phyloP scores from a whole-genome alignment of 2,888 invertebrate species.

The Nomada hirtipes region DNA sequence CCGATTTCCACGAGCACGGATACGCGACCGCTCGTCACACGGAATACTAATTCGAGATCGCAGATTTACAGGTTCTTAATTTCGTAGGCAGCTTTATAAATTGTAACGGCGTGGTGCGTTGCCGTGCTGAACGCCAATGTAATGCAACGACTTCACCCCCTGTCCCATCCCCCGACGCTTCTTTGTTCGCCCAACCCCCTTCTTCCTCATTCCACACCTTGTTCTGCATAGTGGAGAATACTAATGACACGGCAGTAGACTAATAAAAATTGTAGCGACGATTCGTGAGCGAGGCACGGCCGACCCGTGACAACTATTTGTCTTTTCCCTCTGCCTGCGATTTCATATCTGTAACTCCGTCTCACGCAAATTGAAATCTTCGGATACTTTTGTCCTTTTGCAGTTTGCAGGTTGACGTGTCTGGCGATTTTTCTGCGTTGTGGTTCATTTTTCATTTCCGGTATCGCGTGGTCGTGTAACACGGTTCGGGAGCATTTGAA shows the following conservation, averaged over 20 bases:
- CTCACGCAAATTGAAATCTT: constrained; percentile 23
- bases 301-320: constrained; percentile 12
- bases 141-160: constrained; percentile 41
- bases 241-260: constrained; percentile 64
- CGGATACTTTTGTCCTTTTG: not conserved
- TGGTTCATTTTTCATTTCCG: not conserved
- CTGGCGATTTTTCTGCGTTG: no score
- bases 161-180: not conserved
- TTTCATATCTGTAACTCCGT: constrained; percentile 12
- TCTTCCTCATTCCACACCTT: not conserved
- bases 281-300: constrained; percentile 37
- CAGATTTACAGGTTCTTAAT: constrained; percentile 83
- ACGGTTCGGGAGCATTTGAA: no score
- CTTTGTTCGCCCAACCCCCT: constrained; percentile 11
- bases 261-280: constrained; percentile 66
- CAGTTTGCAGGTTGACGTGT: not conserved
- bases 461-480: no score
- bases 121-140: constrained; percentile 45
- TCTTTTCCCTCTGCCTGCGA: not conserved
- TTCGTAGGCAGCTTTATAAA: constrained; percentile 81
- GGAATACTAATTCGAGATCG: constrained; percentile 82
- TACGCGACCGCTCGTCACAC: constrained; percentile 70
- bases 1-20: constrained; percentile 45
- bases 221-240: constrained; percentile 54
- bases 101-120: constrained; percentile 74